phyloP scores from a whole-genome alignment of 2,113 vertebrate genomes.

The Condylura cristata region DNA sequence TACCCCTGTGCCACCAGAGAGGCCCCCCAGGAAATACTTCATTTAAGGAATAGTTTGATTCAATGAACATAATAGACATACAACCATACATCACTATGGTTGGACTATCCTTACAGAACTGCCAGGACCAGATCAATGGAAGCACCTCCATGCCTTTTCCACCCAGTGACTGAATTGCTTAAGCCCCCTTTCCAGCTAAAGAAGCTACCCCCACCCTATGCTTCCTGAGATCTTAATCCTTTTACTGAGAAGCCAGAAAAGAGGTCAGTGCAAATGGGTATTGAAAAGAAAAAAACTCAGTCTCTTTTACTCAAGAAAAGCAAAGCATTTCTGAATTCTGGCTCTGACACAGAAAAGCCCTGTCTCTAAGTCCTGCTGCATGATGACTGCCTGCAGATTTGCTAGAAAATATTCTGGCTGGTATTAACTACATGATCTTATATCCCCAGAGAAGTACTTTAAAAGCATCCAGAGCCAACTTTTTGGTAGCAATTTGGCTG shows the following conservation, averaged over 20 bases:
- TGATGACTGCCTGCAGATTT: conserved; percentile 41
- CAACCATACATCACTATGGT: background rate
- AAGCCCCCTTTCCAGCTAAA: background rate
- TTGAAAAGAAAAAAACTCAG: conserved; percentile 57
- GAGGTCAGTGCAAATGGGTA: conserved; percentile 65
- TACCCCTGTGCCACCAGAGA: no score
- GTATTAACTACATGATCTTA: conserved; percentile 14
- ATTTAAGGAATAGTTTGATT: background rate
- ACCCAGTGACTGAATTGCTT: background rate
- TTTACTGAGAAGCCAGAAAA: conserved; percentile 70
- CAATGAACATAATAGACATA: background rate
- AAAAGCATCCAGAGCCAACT: background rate
- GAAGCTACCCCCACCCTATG: background rate
- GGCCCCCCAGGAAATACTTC: background rate
- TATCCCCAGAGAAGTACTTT: background rate
- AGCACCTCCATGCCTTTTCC: background rate
- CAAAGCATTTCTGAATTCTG: conserved; percentile 62
- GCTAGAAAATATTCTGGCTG: conserved; percentile 9
- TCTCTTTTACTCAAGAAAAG: conserved; percentile 66
- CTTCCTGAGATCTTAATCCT: conserved; percentile 65
- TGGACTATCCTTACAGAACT: background rate
- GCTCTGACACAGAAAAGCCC: conserved; percentile 60
- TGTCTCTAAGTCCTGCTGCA: conserved; percentile 30
- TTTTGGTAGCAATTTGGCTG: background rate
- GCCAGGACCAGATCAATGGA: background rate